These are phyloP conservation scores for Boleophthalmus pectinirostris DNA, from an alignment of 2,113 vertebrate species.

Conservation along the genomic window DNA sequence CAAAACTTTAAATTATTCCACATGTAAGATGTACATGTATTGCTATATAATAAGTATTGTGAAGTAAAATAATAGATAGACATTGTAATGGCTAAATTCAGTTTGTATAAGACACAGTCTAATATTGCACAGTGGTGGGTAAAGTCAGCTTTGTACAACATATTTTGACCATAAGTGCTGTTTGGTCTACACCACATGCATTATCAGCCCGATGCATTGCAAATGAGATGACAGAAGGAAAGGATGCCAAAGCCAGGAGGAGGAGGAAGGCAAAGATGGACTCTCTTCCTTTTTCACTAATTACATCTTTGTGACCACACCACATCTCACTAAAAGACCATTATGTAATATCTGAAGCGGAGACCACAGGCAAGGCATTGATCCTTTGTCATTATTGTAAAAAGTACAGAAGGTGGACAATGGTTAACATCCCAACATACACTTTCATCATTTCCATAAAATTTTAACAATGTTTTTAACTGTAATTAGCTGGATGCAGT, in stretches of 20 bases:
- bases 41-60: constrained; percentile 10
- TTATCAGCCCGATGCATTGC: constrained; percentile 39
- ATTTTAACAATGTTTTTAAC: no score
- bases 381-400: background rate
- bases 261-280: constrained; percentile 18
- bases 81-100: no score
- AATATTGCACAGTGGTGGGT: constrained; percentile 35
- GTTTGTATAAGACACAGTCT: background rate
- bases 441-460: no score
- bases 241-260: constrained; percentile 22
- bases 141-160: constrained; percentile 42
- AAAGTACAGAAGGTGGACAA: no score
- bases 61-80: background rate
- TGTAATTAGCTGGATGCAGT: no score
- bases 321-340: constrained; percentile 13
- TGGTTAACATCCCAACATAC: no score
- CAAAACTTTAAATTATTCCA: constrained; percentile 3
- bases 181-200: constrained; percentile 50
- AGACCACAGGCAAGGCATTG: background rate
- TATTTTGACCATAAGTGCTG: constrained; percentile 55
- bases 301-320: constrained; percentile 41
- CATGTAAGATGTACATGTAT: background rate
- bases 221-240: constrained; percentile 47
- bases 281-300: constrained; percentile 33
- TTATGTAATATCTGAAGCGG: constrained; percentile 28